Conservation (phyloP, 2,888 invertebrate genomes). For the Matsumyia berberina region DNA sequence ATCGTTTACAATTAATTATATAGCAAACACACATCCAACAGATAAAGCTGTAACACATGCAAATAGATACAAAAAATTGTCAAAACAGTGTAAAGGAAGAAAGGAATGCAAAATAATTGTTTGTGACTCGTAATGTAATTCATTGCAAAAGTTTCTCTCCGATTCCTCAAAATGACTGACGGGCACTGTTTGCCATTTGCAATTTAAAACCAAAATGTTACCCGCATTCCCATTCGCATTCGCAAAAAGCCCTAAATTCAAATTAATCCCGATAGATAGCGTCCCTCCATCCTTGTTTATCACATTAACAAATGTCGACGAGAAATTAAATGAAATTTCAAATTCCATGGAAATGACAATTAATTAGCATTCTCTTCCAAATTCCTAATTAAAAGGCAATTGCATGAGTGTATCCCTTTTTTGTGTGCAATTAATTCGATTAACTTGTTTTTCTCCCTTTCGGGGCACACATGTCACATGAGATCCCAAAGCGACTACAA, state of each 20-base stretch:
- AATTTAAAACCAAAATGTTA: no score
- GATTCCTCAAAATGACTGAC: no score
- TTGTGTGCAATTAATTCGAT: conserved; percentile 27
- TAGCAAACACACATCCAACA: no score
- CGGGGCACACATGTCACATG: not conserved
- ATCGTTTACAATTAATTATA: no score
- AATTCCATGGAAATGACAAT: conserved; percentile 39
- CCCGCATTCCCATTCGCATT: no score
- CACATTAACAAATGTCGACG: not conserved
- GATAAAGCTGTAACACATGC: no score
- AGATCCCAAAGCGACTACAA: conserved; percentile 3
- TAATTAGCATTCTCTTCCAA: conserved; percentile 16
- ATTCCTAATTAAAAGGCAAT: conserved; percentile 36
- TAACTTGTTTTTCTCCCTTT: not conserved
- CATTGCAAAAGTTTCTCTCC: no score
- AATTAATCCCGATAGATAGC: not conserved
- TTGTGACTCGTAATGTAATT: no score
- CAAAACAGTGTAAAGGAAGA: no score
- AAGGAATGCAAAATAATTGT: no score
- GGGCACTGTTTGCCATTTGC: no score
- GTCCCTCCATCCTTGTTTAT: not conserved
- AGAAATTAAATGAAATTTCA: conserved; percentile 25
- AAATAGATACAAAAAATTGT: no score
- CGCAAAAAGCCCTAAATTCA: not conserved
- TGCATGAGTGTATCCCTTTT: conserved; percentile 2